Evolutionary conservation across 2,113 vertebrate genomes (phyloP), one percentile per base, ranked within the genome.

Genomic region (Actenoides hombroni): DNA sequence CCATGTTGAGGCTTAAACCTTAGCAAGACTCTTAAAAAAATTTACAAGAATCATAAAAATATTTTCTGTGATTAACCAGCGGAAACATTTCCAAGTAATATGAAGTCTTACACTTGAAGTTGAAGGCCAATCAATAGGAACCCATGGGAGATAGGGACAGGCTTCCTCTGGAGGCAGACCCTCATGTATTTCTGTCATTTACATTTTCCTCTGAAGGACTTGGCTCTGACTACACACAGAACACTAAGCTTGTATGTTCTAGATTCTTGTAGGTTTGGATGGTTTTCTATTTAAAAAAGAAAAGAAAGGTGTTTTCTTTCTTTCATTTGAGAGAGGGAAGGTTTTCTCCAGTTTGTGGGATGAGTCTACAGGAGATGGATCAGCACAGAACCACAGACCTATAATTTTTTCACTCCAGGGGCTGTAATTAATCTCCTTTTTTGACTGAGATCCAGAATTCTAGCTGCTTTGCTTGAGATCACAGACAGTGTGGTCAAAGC

Each of bases 131-230:
- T 20, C 21, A 56, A 16, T 20, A 76, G 71, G 82, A 44, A 20
- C 53, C 0, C 10, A n/a, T 21, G 49, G 37, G 61, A 63, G 65
- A 48, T 6, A 33, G 44, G 85, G 28, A n/a, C 37, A 59, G 76
- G 64, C 53, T 57, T 90, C 78, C n/a, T 53, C 68, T 61, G 53
- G 68, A 61, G 70, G 67, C 60, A 84, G 77, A 73, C 29, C 17
- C n/a, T 54, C 40, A 14, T 39, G 16, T 65, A n/a, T 56, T 48
- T 75, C 46, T 95, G 82, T 68, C 42, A 1, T 7, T 57, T 79
- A 1, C 82, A 14, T 68, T 86, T 95, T 84, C 64, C 83, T 90
- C 77, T 84, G 86, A 94, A 94, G 87, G 90, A 83, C 39, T 77
- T 83, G 54, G 63, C 78, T 75, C 71, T 83, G 84, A 82, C 91